Base-by-base conservation (phyloP, 2,797 vertebrate genomes). In the Emydoidea blandingii region DNA sequence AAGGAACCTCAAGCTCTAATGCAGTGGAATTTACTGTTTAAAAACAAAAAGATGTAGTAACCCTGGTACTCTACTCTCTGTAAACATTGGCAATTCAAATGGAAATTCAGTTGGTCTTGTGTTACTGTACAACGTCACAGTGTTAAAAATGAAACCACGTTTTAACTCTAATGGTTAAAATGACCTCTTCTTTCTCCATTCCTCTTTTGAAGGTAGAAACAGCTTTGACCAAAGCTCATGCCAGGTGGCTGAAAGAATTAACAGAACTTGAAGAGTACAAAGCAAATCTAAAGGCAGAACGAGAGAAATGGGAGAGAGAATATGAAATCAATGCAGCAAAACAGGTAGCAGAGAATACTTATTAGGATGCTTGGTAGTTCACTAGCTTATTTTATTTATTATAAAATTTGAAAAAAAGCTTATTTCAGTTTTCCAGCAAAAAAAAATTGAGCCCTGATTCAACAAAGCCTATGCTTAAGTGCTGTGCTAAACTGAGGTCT, bases 231-330 rank as follows among this genome's bases (percentile, higher is more conserved):
- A 98, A 98, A 93, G 99, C 99, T 85, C 98, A 95, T 93, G 96
- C 92, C 83, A 98, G 97, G 81, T 99, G 99, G 99, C 97, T 99
- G 59, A 98, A 99, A 89, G 99, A 99, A 94, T 95, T 99, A 93
- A 98, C 98, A 53, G 98, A 98, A 34, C 98, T 99, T 37, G 98
- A 99, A 76, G 99, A 99, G 95, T 99, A 99, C 90, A 98, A 99
- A 97, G 93, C 98, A 37, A 98, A 94, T 72, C 94, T 99, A 50
- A 98, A 99, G 96, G 86, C 41, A 31, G 99, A 99, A 87, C 98
- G 93, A 95, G 98, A 98, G 83, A 98, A 98, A 87, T 99, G 99
- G 99, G 98, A 99, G 87, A 97, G 98, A 84, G 97, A 98, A 2
- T 98, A 99, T n/a, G 97, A 98, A 89, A 88, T 96, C 82, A 85